Evolutionary conservation across 2,888 invertebrate genomes (phyloP).

Genomic region (Eupsilia transversa): DNA sequence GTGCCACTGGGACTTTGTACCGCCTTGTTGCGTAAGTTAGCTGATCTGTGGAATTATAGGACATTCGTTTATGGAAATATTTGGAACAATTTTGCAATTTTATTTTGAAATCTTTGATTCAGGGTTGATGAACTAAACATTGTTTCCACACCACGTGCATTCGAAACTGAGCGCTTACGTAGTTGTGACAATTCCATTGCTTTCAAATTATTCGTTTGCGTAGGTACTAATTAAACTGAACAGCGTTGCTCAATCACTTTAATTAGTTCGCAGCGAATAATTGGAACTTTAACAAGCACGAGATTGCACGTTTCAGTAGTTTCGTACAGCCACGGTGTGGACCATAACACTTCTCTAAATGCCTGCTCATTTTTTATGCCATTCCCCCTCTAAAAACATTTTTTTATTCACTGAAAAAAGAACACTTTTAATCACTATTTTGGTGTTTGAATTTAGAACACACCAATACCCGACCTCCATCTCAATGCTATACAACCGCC

Average conservation of each 20-base stretch:
- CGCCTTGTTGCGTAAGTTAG: neutral
- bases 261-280: slow-evolving; percentile 9
- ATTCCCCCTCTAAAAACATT: too few relatives aligned
- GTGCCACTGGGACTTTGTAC: neutral
- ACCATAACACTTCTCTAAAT: neutral
- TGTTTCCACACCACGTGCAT: neutral
- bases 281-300: slow-evolving; percentile 8
- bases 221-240: slow-evolving; percentile 22
- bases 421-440: too few relatives aligned
- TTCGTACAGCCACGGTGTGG: neutral
- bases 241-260: slow-evolving; percentile 14
- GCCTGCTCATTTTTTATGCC: too few relatives aligned
- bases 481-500: too few relatives aligned
- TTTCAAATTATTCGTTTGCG: slow-evolving; percentile 7
- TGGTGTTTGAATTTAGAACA: too few relatives aligned
- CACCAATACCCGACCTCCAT: too few relatives aligned
- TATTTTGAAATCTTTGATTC: neutral
- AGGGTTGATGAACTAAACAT: neutral
- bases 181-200: too few relatives aligned
- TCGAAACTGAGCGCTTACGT: neutral
- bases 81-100: neutral
- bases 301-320: too few relatives aligned
- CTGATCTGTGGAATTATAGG: neutral
- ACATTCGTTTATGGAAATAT: neutral
- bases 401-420: too few relatives aligned